Conservation (phyloP, 2,797 vertebrate species). For the Chaetophractus vellerosus region DNA sequence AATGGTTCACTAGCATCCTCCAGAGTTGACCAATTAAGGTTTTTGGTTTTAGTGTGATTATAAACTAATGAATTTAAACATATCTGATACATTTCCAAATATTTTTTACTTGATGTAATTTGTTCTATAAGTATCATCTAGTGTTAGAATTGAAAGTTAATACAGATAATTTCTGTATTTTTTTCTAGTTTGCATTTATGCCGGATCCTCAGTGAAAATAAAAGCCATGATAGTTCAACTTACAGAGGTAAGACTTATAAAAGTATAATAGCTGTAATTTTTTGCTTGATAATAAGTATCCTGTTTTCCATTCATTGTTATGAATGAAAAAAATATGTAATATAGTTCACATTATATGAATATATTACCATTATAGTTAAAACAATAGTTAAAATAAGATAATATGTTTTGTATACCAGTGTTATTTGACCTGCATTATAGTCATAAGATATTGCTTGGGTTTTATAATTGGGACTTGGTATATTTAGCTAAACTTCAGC, state of each 20-base stretch:
- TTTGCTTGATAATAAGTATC: slow-evolving; percentile 48
- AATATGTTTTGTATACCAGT: slow-evolving; percentile 28
- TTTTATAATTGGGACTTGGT: slow-evolving; percentile 67
- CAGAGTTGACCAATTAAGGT: slow-evolving; percentile 35
- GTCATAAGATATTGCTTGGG: background rate
- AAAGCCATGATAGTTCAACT: slow-evolving; percentile 93
- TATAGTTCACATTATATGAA: slow-evolving; percentile 43
- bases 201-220: slow-evolving; percentile 94
- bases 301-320: slow-evolving; percentile 53
- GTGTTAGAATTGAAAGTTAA: slow-evolving; percentile 72
- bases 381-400: slow-evolving; percentile 48
- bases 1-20: slow-evolving; percentile 34
- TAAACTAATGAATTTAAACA: slow-evolving; percentile 33
- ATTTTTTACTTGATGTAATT: slow-evolving; percentile 65
- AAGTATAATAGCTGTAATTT: slow-evolving; percentile 66
- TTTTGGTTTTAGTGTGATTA: slow-evolving; percentile 53
- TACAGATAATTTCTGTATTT: slow-evolving; percentile 71
- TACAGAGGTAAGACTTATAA: slow-evolving; percentile 93
- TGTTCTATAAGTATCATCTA: slow-evolving; percentile 33
- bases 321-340: slow-evolving; percentile 62
- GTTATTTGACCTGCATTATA: slow-evolving; percentile 63
- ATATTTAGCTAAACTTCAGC: slow-evolving; percentile 65
- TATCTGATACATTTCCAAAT: slow-evolving; percentile 11
- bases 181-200: slow-evolving; percentile 95
- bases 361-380: slow-evolving; percentile 49